phyloP scores from a whole-genome alignment of 2,888 invertebrate genomes.

The Drosophila tripunctata region DNA sequence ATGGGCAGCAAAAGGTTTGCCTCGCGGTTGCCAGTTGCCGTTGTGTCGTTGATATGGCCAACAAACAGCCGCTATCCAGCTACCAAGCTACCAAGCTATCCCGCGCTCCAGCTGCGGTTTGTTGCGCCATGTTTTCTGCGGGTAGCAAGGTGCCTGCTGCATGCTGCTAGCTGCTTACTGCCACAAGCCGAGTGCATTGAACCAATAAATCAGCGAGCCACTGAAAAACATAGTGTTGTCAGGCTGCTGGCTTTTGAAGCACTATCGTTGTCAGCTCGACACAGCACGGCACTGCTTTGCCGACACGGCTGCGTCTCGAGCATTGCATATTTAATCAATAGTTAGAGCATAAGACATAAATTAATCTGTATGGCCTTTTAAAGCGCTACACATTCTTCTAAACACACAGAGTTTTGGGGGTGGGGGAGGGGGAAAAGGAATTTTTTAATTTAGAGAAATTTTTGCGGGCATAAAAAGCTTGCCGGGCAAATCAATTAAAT shows the following conservation, averaged over 20 bases:
- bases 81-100: not conserved
- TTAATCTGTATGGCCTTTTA: conserved; percentile 62
- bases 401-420: not conserved
- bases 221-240: conserved; percentile 70
- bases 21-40: conserved; percentile 46
- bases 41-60: conserved; percentile 47
- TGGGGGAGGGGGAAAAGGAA: conserved; percentile 29
- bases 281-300: not conserved
- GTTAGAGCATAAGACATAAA: conserved; percentile 58
- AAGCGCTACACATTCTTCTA: conserved; percentile 54
- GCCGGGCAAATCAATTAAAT: conserved; percentile 77
- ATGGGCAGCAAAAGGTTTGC: conserved; percentile 59
- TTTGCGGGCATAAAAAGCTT: conserved; percentile 62
- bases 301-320: not conserved
- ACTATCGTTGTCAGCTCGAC: conserved; percentile 42
- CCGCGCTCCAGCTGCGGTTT: conserved; percentile 63
- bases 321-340: conserved; percentile 74
- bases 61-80: conserved; percentile 21
- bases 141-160: conserved; percentile 53
- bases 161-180: conserved; percentile 10
- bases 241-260: conserved; percentile 56
- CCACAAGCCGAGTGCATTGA: conserved; percentile 67
- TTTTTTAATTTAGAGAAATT: conserved; percentile 72
- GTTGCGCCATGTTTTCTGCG: conserved; percentile 74
- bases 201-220: conserved; percentile 73